A percentile compares a stretch with the other conserved stretches of the same genome.
phyloP scores from a whole-genome alignment of 2,888 invertebrate species.

The Standfussiana lucernea region DNA sequence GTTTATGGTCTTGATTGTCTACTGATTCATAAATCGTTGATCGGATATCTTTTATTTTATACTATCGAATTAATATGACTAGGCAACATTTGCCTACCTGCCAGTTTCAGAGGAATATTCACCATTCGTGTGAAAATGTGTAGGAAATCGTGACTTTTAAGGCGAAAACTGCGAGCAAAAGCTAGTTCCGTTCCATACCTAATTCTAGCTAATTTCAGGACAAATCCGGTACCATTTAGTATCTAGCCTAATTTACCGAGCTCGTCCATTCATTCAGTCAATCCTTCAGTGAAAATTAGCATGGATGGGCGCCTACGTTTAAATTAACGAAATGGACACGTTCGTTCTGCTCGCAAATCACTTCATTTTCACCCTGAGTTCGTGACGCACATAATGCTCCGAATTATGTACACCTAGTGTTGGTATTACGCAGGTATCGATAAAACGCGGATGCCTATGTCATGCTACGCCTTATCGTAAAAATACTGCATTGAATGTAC shows the following conservation, averaged over 20 bases:
- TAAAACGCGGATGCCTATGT: conserved; percentile 61
- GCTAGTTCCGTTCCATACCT: not conserved
- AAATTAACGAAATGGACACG: conserved; percentile 58
- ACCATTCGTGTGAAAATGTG: not conserved
- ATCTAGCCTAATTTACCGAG: not conserved
- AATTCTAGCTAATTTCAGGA: not conserved
- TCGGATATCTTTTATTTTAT: not conserved
- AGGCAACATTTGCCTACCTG: not conserved
- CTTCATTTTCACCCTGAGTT: conserved; percentile 51
- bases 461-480: conserved; percentile 60
- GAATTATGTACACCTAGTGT: conserved; percentile 40
- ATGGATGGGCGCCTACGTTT: conserved; percentile 51
- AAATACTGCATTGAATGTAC: conserved; percentile 83
- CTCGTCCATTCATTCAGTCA: not conserved
- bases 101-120: too few relatives aligned
- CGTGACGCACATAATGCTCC: conserved; percentile 52
- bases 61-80: not conserved
- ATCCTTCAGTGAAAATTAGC: not conserved
- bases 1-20: not conserved
- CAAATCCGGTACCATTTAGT: not conserved
- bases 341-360: conserved; percentile 46
- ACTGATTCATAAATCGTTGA: not conserved
- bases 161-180: not conserved
- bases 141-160: not conserved
- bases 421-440: conserved; percentile 60